phyloP scores from a whole-genome alignment of 1,140 invertebrate species.

The Tribolium castaneum region DNA sequence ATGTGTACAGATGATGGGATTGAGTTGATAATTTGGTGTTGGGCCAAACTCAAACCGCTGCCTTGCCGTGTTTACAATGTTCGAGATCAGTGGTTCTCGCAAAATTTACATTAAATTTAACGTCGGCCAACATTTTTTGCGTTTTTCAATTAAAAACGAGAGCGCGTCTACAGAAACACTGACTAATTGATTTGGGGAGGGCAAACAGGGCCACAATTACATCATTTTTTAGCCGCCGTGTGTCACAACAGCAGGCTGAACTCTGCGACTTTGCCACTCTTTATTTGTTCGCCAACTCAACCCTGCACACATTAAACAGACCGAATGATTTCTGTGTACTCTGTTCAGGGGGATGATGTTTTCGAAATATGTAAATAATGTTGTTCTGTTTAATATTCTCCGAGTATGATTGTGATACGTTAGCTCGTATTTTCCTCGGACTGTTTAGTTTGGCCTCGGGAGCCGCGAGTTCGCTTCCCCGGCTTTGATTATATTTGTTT shows the following conservation, averaged over 20 bases:
- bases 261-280: neutral
- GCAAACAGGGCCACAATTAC: neutral
- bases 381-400: conserved; percentile 31
- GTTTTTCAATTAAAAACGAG: conserved; percentile 20
- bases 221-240: too few species aligned
- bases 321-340: conserved; percentile 5
- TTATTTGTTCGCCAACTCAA: conserved; percentile 7
- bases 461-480: conserved; percentile 30
- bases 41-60: conserved; percentile 56
- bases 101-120: conserved; percentile 58
- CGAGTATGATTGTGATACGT: conserved; percentile 14
- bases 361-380: conserved; percentile 31
- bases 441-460: conserved; percentile 41
- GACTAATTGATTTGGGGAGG: conserved; percentile 1
- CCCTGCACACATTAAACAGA: conserved; percentile 18
- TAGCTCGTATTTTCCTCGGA: conserved; percentile 31
- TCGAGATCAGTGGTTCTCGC: conserved; percentile 59
- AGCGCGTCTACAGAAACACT: neutral
- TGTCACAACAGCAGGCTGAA: neutral
- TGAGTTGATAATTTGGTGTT: conserved; percentile 59
- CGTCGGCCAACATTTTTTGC: conserved; percentile 14
- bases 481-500: conserved; percentile 47
- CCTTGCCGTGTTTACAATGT: conserved; percentile 59
- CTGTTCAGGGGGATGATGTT: neutral
- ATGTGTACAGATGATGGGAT: conserved; percentile 60